Evolutionary conservation across 2,797 vertebrate species (phyloP).

Genomic region (Macroramphosus scolopax): DNA sequence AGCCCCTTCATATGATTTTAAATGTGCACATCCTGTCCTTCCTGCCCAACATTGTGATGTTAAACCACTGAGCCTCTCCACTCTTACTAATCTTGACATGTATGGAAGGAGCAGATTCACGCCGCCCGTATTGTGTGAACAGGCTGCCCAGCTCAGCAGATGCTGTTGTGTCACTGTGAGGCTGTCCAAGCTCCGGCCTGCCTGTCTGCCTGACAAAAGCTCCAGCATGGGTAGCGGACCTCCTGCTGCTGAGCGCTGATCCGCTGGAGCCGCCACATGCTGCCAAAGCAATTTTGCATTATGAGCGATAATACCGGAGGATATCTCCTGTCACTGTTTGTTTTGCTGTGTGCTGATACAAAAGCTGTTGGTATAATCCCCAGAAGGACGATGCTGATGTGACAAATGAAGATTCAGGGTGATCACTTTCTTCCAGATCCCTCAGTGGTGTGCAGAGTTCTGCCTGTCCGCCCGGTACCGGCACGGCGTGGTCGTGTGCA

Average conservation of each 20-base stretch:
- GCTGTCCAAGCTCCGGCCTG: slow-evolving; percentile 43
- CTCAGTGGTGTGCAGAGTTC: slow-evolving; percentile 89
- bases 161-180: slow-evolving; percentile 47
- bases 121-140: slow-evolving; percentile 26
- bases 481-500: slow-evolving; percentile 82
- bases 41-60: too few species aligned
- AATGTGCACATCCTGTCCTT: too few species aligned
- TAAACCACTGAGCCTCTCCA: too few species aligned
- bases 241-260: slow-evolving; percentile 67
- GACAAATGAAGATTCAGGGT: too few species aligned
- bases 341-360: slow-evolving; percentile 37
- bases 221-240: slow-evolving; percentile 55
- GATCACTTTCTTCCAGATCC: too few species aligned
- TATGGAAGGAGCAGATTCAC: background rate
- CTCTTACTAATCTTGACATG: slow-evolving; percentile 7
- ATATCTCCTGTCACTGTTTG: slow-evolving; percentile 54
- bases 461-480: slow-evolving; percentile 81
- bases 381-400: too few species aligned
- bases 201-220: slow-evolving; percentile 49
- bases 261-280: slow-evolving; percentile 64
- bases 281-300: slow-evolving; percentile 72
- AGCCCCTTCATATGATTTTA: too few species aligned
- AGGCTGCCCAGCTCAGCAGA: slow-evolving; percentile 63
- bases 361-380: slow-evolving; percentile 26
- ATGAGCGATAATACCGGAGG: slow-evolving; percentile 57